Base-by-base conservation (phyloP, 2,888 invertebrate species). In the Ecliptopera silaceata region DNA sequence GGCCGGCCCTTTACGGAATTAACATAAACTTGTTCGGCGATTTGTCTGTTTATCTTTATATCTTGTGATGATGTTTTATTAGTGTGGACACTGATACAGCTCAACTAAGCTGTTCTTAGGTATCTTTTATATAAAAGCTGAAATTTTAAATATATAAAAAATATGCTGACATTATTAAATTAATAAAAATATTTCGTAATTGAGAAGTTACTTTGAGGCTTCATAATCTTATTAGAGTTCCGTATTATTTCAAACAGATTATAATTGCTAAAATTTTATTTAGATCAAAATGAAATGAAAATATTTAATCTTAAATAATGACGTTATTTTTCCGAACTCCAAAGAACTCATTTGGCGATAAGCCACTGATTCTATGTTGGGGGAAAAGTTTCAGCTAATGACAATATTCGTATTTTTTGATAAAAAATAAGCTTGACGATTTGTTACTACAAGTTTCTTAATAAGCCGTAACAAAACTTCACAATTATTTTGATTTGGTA, bases 1-100 rank as follows among this genome's bases (percentile, higher is more conserved):
- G 68, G 74, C 70, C 79, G 82, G 85, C 87, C 86, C 85, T 88
- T 86, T 84, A 82, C 69, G 78, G 82, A 82, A 84, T 88, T 88
- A 86, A 79, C 82, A 82, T 81, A 79, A 79, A 83, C 77, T 83
- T 83, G 82, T 78, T 74, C 74, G 79, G 75, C 80, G 76, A 84
- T 82, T 83, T 80, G 79, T 83, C 79, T 82, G 80, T 84, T 82
- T 82, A 79, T 82, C 78, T 83, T 77, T 73, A 73, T 72, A 71
- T 71, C 66, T 70, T 63, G 71, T 70, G 66, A 69, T 65, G 65
- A 74, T 72, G 20, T 42, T 63, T 72, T 54, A 56, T 56, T 70
- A 67, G 62, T 53, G 57, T 60, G 42, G 59, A 63, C 66, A 69
- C 65, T 69, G 59, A 64, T 65, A 66, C 44, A 60, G 59, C 62